A percentile compares a stretch with the other conserved stretches of the same genome.
phyloP scores from a whole-genome alignment of 2,113 vertebrate species.

The Sapajus apella region DNA sequence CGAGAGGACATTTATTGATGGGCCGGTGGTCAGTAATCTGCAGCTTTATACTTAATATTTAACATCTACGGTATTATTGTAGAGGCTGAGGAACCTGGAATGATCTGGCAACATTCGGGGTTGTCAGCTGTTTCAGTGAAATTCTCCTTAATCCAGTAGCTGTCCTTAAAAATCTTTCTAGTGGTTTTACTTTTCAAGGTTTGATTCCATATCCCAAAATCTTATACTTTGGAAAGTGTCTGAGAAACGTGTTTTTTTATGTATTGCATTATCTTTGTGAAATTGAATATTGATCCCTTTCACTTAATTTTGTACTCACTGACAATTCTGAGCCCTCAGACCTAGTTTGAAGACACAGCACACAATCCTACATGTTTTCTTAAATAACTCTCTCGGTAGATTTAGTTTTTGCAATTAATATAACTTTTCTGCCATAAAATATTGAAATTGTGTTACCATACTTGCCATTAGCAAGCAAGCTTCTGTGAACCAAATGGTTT shows the following conservation, averaged over 20 bases:
- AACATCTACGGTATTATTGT: background rate
- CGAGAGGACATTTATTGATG: background rate
- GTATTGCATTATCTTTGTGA: slow-evolving; percentile 61
- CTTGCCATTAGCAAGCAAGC: background rate
- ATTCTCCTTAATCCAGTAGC: background rate
- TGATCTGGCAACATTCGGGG: background rate
- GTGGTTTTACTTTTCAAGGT: background rate
- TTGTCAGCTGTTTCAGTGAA: background rate
- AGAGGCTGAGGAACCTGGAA: background rate
- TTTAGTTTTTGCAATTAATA: slow-evolving; percentile 45
- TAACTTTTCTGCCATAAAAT: background rate
- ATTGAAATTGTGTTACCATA: background rate
- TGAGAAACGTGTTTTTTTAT: background rate
- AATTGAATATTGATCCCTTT: slow-evolving; percentile 78
- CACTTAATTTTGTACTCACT: slow-evolving; percentile 51
- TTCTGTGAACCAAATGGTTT: background rate
- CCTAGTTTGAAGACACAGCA: slow-evolving; percentile 2
- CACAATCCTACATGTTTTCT: slow-evolving; percentile 29
- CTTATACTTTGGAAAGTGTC: background rate
- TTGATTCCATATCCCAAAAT: background rate
- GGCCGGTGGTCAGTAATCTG: background rate
- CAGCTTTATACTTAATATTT: background rate
- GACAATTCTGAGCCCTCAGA: background rate
- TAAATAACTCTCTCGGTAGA: background rate
- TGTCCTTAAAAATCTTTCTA: background rate